Percentiles rank a stretch among this genome's conserved stretches.
These are phyloP conservation scores for Petrosia ficiformis DNA, from an alignment of 37 sponge, comb jelly and placozoan genomes.

Conservation along the genomic window DNA sequence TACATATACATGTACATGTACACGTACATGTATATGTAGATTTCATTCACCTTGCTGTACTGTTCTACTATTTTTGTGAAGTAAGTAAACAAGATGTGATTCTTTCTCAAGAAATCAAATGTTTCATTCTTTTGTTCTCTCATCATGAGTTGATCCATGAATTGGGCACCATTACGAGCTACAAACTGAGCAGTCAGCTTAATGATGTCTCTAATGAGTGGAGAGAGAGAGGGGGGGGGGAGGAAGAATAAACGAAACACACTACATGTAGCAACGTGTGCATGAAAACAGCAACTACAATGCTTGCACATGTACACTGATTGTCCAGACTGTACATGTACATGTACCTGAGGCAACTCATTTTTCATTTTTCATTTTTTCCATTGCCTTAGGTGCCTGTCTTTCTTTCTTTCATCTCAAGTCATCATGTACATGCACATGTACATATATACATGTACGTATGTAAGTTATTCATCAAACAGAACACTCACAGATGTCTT, in stretches of 20 bases:
- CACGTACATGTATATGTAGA: neutral
- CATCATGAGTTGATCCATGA: constrained; percentile 90
- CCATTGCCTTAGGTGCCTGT: too few relatives aligned
- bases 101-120: constrained; percentile 96
- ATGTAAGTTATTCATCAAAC: too few relatives aligned
- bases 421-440: neutral
- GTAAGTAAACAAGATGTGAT: constrained; percentile 89
- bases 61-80: constrained; percentile 98
- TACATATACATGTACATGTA: neutral
- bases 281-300: neutral
- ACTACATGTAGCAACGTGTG: neutral
- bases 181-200: constrained; percentile 98
- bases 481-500: constrained; percentile 89
- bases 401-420: too few relatives aligned
- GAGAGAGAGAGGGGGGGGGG: neutral
- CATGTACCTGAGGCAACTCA: too few relatives aligned
- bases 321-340: neutral
- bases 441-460: neutral
- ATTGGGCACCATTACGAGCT: constrained; percentile 87
- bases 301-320: neutral
- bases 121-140: constrained; percentile 92
- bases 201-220: constrained; percentile 76
- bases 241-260: neutral
- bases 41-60: constrained; percentile 77
- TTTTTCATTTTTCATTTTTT: too few relatives aligned